Conservation (phyloP, 2,113 vertebrate species). For the Ceyx margarethae region DNA sequence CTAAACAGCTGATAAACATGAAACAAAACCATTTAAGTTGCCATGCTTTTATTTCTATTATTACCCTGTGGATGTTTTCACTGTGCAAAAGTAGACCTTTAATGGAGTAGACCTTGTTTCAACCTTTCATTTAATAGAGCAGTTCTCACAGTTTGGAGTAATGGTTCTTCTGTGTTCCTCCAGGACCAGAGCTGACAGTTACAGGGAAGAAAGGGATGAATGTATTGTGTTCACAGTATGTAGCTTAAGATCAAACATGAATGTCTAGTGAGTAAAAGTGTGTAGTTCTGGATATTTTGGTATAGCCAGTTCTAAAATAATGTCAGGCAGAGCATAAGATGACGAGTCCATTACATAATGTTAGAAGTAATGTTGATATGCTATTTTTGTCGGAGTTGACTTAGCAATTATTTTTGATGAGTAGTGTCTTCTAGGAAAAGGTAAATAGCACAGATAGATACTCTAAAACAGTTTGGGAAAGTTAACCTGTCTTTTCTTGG, state of each 20-base stretch:
- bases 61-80: neutral
- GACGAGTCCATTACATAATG: constrained; percentile 16
- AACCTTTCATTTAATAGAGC: neutral
- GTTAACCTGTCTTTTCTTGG: neutral
- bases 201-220: neutral
- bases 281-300: constrained; percentile 2
- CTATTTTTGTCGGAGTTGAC: constrained; percentile 44
- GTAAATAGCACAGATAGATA: neutral
- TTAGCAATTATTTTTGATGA: constrained; percentile 26
- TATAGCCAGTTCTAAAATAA: constrained; percentile 35
- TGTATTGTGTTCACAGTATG: neutral
- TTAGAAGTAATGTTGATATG: neutral
- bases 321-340: neutral
- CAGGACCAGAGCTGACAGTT: neutral
- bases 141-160: neutral
- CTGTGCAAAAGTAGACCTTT: neutral
- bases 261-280: neutral
- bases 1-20: neutral
- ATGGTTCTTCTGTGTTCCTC: neutral
- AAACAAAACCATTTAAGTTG: neutral
- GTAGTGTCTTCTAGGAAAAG: constrained; percentile 26
- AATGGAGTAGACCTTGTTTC: neutral
- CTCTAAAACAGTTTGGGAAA: neutral
- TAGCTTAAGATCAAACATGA: neutral
- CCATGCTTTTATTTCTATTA: neutral